These are phyloP conservation scores for Metopolophium dirhodum DNA, from an alignment of 1,140 invertebrate genomes.

Conservation along the genomic window DNA sequence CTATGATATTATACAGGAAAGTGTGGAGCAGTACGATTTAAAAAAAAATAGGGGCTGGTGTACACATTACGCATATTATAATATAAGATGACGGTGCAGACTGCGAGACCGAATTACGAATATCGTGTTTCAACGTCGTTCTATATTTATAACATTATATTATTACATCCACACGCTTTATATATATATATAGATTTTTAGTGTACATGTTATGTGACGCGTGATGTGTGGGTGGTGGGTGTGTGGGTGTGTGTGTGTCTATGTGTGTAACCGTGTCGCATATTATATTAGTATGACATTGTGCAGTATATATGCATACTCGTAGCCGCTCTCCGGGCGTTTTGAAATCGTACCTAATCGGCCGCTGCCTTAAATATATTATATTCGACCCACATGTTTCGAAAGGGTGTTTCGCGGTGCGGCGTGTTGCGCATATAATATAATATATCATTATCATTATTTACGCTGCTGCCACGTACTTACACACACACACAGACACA, in stretches of 20 bases:
- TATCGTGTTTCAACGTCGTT: slow-evolving; percentile 16
- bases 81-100: background rate
- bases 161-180: background rate
- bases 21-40: background rate
- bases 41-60: background rate
- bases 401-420: slow-evolving; percentile 22
- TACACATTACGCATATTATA: background rate
- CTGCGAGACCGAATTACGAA: background rate
- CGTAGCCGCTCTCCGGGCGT: background rate
- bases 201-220: background rate
- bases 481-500: background rate
- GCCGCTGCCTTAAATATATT: background rate
- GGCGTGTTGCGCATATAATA: background rate
- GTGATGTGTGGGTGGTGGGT: background rate
- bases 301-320: background rate
- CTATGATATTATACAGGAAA: background rate
- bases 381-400: slow-evolving; percentile 34
- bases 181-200: background rate
- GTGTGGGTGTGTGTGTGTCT: background rate
- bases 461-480: background rate
- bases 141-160: background rate
- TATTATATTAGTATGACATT: background rate
- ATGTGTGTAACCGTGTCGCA: background rate
- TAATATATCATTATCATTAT: slow-evolving; percentile 7
- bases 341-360: slow-evolving; percentile 37